These are phyloP conservation scores for Drosophila lacteicornis DNA, from an alignment of 1,140 invertebrate species.

Conservation along the genomic window DNA sequence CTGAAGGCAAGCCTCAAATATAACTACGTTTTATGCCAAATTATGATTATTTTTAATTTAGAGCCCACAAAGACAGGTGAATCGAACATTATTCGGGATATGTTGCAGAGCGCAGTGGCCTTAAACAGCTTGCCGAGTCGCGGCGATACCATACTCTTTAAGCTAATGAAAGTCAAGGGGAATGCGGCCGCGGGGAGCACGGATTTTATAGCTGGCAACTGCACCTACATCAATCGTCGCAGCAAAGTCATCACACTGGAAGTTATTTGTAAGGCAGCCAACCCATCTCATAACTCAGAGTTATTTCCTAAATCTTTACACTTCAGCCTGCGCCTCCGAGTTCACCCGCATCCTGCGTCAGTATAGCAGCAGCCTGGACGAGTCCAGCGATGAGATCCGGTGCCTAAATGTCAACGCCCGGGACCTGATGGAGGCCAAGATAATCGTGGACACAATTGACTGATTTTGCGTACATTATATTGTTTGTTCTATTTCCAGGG, in stretches of 20 bases:
- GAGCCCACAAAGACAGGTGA: not conserved
- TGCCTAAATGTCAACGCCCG: slow-evolving; percentile 29
- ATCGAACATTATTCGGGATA: slow-evolving; percentile 23
- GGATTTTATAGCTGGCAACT: slow-evolving; percentile 41
- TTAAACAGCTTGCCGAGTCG: slow-evolving; percentile 34
- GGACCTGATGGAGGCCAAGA: slow-evolving; percentile 43
- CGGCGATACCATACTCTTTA: slow-evolving; percentile 58
- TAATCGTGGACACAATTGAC: slow-evolving; percentile 40
- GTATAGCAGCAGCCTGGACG: slow-evolving; percentile 37
- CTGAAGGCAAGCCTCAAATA: not conserved
- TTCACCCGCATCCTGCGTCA: slow-evolving; percentile 13
- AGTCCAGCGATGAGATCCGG: not conserved
- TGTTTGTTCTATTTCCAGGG: slow-evolving; percentile 31
- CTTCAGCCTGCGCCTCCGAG: slow-evolving; percentile 6
- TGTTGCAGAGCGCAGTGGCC: slow-evolving; percentile 30
- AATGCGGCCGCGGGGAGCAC: slow-evolving; percentile 6
- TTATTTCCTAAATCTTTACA: not conserved
- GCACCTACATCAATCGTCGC: slow-evolving; percentile 62
- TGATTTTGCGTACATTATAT: slow-evolving; percentile 31
- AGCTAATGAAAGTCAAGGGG: slow-evolving; percentile 32
- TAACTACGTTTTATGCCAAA: not conserved
- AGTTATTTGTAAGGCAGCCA: slow-evolving; percentile 28
- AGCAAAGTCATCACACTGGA: slow-evolving; percentile 44
- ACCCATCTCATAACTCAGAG: rapidly evolving
- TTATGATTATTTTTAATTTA: not conserved